These are phyloP conservation scores for Agrotis clavis DNA, from an alignment of 2,888 invertebrate species.

Conservation along the genomic window DNA sequence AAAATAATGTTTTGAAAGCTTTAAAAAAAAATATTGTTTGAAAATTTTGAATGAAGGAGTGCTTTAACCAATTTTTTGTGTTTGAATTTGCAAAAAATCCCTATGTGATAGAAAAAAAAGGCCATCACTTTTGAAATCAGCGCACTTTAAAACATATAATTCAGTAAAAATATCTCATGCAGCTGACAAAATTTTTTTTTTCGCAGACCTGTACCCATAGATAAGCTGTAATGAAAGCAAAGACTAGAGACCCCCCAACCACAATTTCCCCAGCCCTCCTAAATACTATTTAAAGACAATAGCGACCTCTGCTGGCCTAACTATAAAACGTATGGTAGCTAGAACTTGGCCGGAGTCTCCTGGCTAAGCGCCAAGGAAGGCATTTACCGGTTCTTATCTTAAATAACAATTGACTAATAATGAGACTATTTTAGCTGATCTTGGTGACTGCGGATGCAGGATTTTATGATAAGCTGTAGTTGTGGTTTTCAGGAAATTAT, in stretches of 20 bases:
- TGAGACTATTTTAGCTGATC: constrained; percentile 29
- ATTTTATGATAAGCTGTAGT: neutral
- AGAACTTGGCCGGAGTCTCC: constrained; percentile 24
- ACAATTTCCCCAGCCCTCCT: constrained; percentile 9
- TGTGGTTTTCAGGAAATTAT: neutral
- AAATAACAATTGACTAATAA: constrained; percentile 61
- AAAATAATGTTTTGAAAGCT: too few relatives aligned
- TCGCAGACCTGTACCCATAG: too few relatives aligned
- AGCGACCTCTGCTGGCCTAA: constrained; percentile 18
- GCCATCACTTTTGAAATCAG: too few relatives aligned
- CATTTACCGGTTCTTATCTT: constrained; percentile 49
- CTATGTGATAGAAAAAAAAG: too few relatives aligned
- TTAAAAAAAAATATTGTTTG: too few relatives aligned
- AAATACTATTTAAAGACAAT: constrained; percentile 52
- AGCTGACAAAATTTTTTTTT: too few relatives aligned
- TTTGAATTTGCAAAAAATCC: too few relatives aligned
- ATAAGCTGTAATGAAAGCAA: constrained; percentile 39
- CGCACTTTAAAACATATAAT: too few relatives aligned
- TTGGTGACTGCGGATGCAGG: constrained; percentile 16
- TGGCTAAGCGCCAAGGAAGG: constrained; percentile 45
- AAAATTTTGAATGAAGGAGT: too few relatives aligned
- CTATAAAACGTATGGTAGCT: constrained; percentile 34
- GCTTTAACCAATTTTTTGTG: too few relatives aligned
- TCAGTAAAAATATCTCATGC: too few relatives aligned
- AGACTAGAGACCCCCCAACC: constrained; percentile 18